These are phyloP conservation scores for Drosophila anomalata DNA, from an alignment of 2,888 invertebrate genomes.

Conservation along the genomic window DNA sequence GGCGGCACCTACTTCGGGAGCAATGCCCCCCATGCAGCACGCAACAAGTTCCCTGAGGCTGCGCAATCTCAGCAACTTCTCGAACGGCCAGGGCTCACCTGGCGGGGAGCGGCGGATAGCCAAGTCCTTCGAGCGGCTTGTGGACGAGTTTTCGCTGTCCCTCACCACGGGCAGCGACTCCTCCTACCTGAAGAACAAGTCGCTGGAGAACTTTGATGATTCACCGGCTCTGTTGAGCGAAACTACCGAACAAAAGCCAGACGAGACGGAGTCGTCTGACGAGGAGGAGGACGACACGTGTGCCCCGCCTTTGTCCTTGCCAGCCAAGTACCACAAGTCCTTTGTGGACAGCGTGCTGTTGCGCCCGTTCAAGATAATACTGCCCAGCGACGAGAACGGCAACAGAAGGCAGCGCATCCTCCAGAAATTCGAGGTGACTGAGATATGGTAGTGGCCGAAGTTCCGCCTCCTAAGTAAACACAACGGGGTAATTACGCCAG, in stretches of 20 bases:
- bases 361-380: constrained; percentile 82
- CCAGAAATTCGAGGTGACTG: constrained; percentile 83
- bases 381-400: constrained; percentile 79
- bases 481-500: constrained; percentile 53
- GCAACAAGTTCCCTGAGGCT: constrained; percentile 70
- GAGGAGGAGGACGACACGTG: constrained; percentile 84
- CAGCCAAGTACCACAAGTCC: constrained; percentile 80
- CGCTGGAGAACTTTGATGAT: constrained; percentile 83
- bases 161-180: constrained; percentile 80
- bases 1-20: constrained; percentile 47
- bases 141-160: constrained; percentile 83
- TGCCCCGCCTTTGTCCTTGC: constrained; percentile 85
- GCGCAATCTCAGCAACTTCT: constrained; percentile 54
- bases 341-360: constrained; percentile 81
- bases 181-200: constrained; percentile 83
- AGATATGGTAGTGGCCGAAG: constrained; percentile 81
- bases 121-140: constrained; percentile 85
- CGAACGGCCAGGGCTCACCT: constrained; percentile 28
- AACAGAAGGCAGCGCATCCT: constrained; percentile 80
- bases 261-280: constrained; percentile 40
- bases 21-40: constrained; percentile 69
- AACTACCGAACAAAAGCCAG: constrained; percentile 37
- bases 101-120: constrained; percentile 86
- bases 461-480: constrained; percentile 44
- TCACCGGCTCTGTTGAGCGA: constrained; percentile 69